phyloP scores from a whole-genome alignment of 1,140 invertebrate genomes.

The Globodera ellingtonae region DNA sequence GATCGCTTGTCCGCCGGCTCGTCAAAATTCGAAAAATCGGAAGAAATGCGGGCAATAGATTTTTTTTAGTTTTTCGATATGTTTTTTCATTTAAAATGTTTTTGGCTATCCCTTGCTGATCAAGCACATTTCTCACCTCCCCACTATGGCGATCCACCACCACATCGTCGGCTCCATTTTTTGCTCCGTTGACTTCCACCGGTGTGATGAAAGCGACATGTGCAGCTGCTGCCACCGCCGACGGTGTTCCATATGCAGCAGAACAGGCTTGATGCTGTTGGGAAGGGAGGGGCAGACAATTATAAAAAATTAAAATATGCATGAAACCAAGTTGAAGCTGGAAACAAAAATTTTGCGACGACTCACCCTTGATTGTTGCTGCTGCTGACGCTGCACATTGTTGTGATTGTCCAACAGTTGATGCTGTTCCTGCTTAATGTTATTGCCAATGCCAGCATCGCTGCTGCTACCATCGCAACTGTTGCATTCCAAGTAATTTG shows the following conservation, averaged over 20 bases:
- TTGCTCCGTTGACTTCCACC: not conserved
- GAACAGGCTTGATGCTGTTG: too few species aligned
- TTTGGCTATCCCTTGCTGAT: not conserved
- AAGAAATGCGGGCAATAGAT: not conserved
- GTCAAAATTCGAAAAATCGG: conserved; percentile 18
- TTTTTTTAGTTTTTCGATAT: too few species aligned
- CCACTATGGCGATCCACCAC: not conserved
- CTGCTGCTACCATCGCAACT: not conserved
- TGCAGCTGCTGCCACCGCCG: not conserved
- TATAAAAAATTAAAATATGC: too few species aligned
- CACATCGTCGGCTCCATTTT: not conserved
- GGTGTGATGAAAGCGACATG: not conserved
- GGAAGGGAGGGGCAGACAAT: too few species aligned
- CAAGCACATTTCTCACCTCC: not conserved
- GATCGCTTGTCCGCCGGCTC: conserved; percentile 36
- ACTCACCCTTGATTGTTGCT: too few species aligned
- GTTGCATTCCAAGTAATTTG: not conserved
- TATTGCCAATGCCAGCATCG: not conserved
- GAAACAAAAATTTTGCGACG: too few species aligned
- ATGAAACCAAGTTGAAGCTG: too few species aligned
- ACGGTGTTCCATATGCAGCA: not conserved
- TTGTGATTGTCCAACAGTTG: not conserved
- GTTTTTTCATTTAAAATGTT: too few species aligned
- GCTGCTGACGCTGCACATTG: not conserved
- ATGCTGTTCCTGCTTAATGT: not conserved